Evolutionary conservation across 2,113 vertebrate species (phyloP).

Genomic region (Budorcas taxicolor): DNA sequence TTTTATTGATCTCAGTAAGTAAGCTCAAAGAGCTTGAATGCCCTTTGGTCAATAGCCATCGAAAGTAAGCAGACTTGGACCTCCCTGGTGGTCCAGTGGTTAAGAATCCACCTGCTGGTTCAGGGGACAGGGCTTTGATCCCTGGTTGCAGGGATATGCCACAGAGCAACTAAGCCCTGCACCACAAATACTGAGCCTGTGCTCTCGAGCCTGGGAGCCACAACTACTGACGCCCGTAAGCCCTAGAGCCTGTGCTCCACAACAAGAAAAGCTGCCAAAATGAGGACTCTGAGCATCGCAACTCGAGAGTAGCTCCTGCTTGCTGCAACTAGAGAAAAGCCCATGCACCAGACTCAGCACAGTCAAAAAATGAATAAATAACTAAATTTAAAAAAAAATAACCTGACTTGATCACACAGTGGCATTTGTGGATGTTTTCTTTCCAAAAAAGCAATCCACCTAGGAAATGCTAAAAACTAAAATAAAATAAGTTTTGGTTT

Average conservation of each 20-base stretch:
- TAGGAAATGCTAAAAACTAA: slow-evolving; percentile 69
- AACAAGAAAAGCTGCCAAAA: neutral
- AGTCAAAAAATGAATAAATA: neutral
- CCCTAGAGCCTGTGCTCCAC: neutral
- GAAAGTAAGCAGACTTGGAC: slow-evolving; percentile 30
- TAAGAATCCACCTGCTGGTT: neutral
- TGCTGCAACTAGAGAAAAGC: neutral
- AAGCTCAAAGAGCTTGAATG: slow-evolving; percentile 49
- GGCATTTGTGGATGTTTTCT: slow-evolving; percentile 53
- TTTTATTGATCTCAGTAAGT: slow-evolving; percentile 50
- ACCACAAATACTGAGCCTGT: neutral
- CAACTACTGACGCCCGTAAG: rapidly evolving
- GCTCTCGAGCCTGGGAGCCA: neutral
- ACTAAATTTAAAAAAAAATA: neutral
- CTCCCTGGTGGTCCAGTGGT: neutral
- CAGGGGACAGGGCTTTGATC: neutral
- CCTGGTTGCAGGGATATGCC: neutral
- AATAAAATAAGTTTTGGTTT: slow-evolving; percentile 77
- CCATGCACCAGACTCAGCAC: neutral
- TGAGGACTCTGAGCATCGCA: neutral
- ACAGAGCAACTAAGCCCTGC: neutral
- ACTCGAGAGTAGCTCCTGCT: neutral
- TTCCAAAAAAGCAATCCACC: slow-evolving; percentile 70
- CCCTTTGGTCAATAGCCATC: slow-evolving; percentile 45
- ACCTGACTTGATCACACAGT: neutral